These are phyloP conservation scores for Rhynchophorus ferrugineus DNA, from an alignment of 1,140 invertebrate species.

Conservation along the genomic window DNA sequence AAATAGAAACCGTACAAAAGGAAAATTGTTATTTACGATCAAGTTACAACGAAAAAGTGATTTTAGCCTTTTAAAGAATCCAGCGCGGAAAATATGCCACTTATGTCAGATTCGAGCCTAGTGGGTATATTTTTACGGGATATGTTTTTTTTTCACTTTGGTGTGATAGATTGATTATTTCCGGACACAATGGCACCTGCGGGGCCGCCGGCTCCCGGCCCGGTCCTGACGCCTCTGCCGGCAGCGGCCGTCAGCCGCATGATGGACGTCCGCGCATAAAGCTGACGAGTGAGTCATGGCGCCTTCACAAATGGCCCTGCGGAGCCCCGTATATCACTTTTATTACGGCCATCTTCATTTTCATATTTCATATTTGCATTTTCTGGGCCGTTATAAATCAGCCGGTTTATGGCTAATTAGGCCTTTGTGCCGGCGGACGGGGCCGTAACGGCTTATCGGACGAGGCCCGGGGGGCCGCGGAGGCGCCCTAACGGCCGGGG, in stretches of 20 bases:
- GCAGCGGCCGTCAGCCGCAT: constrained; percentile 49
- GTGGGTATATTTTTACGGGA: no score
- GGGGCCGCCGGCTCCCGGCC: no score
- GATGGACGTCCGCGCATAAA: constrained; percentile 59
- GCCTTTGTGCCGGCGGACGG: constrained; percentile 47
- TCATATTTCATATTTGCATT: constrained; percentile 75
- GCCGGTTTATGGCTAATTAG: constrained; percentile 62
- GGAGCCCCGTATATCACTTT: constrained; percentile 70
- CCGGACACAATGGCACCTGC: no score
- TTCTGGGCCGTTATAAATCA: constrained; percentile 56
- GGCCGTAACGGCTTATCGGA: constrained; percentile 42
- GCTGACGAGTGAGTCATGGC: constrained; percentile 53
- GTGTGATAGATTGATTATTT: no score
- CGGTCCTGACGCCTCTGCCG: not conserved
- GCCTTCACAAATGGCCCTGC: constrained; percentile 65
- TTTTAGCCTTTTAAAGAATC: no score
- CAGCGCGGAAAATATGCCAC: no score
- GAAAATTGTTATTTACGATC: no score
- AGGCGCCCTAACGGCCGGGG: constrained; percentile 3
- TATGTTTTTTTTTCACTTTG: no score
- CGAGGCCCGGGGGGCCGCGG: constrained; percentile 20
- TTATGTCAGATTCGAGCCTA: no score
- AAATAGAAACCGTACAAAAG: no score
- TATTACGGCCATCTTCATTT: constrained; percentile 73
- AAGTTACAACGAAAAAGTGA: no score